phyloP scores from a whole-genome alignment of 2,113 vertebrate species.

The Daphoenositta chrysoptera region DNA sequence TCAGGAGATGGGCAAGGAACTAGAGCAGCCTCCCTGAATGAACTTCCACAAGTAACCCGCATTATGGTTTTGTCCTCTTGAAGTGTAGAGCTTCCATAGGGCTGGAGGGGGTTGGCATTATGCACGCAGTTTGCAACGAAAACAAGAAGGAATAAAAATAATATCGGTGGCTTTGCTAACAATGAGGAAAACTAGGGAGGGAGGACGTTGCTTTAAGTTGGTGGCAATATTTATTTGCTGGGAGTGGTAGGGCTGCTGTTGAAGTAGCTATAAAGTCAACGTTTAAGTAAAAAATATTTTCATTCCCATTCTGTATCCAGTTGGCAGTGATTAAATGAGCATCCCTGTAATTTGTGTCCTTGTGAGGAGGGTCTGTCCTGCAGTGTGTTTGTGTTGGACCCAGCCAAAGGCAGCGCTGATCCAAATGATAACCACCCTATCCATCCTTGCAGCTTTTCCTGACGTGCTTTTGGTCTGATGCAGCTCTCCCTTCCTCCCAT shows the following conservation, averaged over 20 bases:
- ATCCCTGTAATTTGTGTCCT: neutral
- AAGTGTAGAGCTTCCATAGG: neutral
- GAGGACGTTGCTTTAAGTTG: neutral
- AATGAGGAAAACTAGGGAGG: neutral
- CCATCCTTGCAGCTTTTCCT: neutral
- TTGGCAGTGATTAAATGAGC: neutral
- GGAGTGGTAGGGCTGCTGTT: neutral
- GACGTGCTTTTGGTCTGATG: neutral
- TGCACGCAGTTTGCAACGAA: neutral
- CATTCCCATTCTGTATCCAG: neutral
- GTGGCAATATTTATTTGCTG: neutral
- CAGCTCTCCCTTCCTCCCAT: neutral
- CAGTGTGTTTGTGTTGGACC: neutral
- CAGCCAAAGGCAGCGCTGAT: neutral
- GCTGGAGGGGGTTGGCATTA: accelerated
- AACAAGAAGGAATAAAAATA: neutral
- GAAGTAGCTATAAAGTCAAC: neutral
- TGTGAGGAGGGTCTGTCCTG: neutral
- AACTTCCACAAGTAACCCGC: neutral
- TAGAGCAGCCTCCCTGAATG: neutral
- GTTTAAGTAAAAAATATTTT: neutral
- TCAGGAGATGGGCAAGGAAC: neutral
- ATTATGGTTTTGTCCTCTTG: neutral
- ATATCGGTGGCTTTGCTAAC: neutral
- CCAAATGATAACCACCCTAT: neutral